phyloP scores from a whole-genome alignment of 2,113 vertebrate species.

The Tylochromis polylepis region DNA sequence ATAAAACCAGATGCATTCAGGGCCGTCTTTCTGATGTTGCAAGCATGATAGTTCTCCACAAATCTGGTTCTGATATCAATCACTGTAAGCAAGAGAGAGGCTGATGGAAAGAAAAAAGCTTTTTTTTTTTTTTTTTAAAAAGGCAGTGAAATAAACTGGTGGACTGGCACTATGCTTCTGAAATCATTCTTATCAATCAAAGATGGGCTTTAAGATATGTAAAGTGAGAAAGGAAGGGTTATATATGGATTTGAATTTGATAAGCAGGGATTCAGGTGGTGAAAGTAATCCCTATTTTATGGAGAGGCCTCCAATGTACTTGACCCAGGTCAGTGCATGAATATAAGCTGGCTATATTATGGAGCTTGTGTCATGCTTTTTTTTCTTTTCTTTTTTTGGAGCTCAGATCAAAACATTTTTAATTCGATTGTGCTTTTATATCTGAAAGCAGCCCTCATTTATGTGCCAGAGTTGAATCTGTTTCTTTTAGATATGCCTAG shows the following conservation, averaged over 20 bases:
- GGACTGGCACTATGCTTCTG: slow-evolving; percentile 6
- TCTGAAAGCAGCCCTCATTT: not conserved
- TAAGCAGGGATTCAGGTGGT: not conserved
- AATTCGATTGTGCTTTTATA: not conserved
- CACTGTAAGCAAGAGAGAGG: slow-evolving; percentile 24
- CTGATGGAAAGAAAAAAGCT: not conserved
- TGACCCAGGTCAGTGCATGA: not conserved
- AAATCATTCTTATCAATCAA: slow-evolving; percentile 34
- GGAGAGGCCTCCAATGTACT: not conserved
- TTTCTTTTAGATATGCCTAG: slow-evolving; percentile 11
- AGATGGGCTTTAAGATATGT: slow-evolving; percentile 25
- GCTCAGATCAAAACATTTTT: not conserved
- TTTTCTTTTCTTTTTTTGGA: not conserved
- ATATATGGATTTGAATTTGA: slow-evolving; percentile 24
- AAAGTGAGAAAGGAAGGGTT: not conserved
- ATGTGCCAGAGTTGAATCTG: slow-evolving; percentile 17
- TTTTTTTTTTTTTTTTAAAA: not conserved
- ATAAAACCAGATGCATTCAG: slow-evolving; percentile 54
- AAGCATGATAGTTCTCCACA: slow-evolving; percentile 46
- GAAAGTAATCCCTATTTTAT: not conserved
- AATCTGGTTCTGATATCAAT: slow-evolving; percentile 53
- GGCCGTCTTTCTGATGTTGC: slow-evolving; percentile 51
- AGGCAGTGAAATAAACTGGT: slow-evolving; percentile 14
- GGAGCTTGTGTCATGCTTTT: not conserved
- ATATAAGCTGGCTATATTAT: not conserved